Conservation (phyloP, 2,113 vertebrate species). For the Hylia prasina region DNA sequence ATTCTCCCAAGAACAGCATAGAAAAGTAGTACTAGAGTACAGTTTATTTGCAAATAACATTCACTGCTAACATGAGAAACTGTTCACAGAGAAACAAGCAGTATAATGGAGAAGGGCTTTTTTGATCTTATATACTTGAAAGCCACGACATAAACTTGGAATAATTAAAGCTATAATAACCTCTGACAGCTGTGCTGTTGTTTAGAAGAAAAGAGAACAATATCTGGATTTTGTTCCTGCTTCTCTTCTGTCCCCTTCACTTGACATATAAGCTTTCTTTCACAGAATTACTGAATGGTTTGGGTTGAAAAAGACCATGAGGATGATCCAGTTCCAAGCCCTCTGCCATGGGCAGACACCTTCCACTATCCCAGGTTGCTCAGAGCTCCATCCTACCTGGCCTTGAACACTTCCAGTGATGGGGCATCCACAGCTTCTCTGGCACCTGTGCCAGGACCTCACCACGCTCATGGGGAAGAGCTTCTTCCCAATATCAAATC, state of each 20-base stretch:
- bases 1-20: not conserved
- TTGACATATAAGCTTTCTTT: not conserved
- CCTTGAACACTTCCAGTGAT: not conserved
- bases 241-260: too few relatives aligned
- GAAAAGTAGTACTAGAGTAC: not conserved
- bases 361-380: not conserved
- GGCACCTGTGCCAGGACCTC: not conserved
- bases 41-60: not conserved
- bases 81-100: not conserved
- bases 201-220: not conserved
- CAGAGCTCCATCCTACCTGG: not conserved
- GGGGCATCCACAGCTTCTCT: not conserved
- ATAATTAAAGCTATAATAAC: not conserved
- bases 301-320: not conserved
- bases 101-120: not conserved
- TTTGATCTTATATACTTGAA: not conserved
- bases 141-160: not conserved
- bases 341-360: not conserved
- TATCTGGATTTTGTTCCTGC: not conserved
- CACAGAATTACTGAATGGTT: not conserved
- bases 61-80: not conserved
- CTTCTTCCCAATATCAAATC: not conserved
- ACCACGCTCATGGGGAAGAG: not conserved
- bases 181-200: not conserved
- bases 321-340: too few relatives aligned